These are phyloP conservation scores for Zeuzera pyrina DNA, from an alignment of 2,888 invertebrate species.

Conservation along the genomic window DNA sequence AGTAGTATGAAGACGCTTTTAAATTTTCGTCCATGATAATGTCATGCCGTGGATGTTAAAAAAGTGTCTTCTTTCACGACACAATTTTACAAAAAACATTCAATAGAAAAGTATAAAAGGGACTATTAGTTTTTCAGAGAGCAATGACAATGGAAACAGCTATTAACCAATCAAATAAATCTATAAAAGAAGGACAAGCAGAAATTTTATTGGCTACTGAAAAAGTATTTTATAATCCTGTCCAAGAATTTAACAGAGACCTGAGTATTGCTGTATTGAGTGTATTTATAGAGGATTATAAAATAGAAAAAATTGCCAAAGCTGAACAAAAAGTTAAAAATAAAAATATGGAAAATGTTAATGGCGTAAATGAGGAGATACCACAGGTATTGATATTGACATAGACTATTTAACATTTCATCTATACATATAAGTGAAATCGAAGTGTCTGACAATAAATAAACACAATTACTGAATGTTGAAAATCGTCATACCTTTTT, in stretches of 20 bases:
- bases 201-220: slow-evolving; percentile 78
- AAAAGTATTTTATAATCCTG: slow-evolving; percentile 97
- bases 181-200: slow-evolving; percentile 84
- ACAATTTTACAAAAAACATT: not conserved
- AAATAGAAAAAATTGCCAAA: slow-evolving; percentile 30
- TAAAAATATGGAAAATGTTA: slow-evolving; percentile 18
- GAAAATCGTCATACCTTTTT: too few species aligned
- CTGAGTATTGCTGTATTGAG: slow-evolving; percentile 84
- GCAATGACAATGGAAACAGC: slow-evolving; percentile 40
- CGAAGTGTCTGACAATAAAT: too few species aligned
- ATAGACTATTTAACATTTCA: too few species aligned
- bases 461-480: too few species aligned
- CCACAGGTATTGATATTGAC: slow-evolving; percentile 14
- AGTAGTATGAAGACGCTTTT: too few species aligned
- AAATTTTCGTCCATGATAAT: too few species aligned
- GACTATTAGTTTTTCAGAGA: too few species aligned
- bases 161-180: slow-evolving; percentile 22
- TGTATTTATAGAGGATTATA: slow-evolving; percentile 74
- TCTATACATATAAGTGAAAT: too few species aligned
- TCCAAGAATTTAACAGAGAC: slow-evolving; percentile 98
- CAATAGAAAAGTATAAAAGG: too few species aligned
- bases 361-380: slow-evolving; percentile 7
- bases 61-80: not conserved
- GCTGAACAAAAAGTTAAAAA: slow-evolving; percentile 25
- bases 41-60: too few species aligned